Percentiles rank a stretch among this genome's conserved stretches.
These are phyloP conservation scores for Callaeas wilsoni DNA, from an alignment of 2,113 vertebrate species.

Conservation along the genomic window DNA sequence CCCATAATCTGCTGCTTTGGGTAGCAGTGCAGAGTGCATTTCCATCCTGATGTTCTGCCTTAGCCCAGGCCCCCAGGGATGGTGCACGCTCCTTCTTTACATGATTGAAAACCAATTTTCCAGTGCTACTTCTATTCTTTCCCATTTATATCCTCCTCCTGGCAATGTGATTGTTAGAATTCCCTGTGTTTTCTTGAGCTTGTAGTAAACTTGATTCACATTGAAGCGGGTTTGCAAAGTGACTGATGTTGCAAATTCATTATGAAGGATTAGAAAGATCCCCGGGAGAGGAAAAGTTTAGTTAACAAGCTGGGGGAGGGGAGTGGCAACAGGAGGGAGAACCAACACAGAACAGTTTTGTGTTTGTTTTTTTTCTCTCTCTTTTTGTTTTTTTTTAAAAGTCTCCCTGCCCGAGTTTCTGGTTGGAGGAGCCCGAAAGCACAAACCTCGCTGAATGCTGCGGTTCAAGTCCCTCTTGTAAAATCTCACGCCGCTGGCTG, in stretches of 20 bases:
- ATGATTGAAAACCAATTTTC: slow-evolving; percentile 4
- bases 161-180: neutral
- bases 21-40: neutral
- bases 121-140: neutral
- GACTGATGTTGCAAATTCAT: slow-evolving; percentile 20
- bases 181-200: slow-evolving; percentile 17
- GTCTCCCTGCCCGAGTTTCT: neutral
- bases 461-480: neutral
- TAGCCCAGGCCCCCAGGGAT: neutral
- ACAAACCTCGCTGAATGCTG: neutral
- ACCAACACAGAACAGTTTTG: slow-evolving; percentile 42
- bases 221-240: neutral
- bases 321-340: slow-evolving; percentile 46
- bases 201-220: neutral
- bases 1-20: neutral
- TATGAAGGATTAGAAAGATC: slow-evolving; percentile 47
- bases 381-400: neutral
- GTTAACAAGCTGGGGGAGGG: slow-evolving; percentile 56
- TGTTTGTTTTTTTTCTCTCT: neutral
- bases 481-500: neutral
- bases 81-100: neutral
- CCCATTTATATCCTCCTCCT: neutral
- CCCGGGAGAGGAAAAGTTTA: slow-evolving; percentile 44
- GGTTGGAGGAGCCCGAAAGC: slow-evolving; percentile 25
- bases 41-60: neutral